Base-by-base conservation (phyloP, 2,113 vertebrate genomes). In the Larimichthys crocea region DNA sequence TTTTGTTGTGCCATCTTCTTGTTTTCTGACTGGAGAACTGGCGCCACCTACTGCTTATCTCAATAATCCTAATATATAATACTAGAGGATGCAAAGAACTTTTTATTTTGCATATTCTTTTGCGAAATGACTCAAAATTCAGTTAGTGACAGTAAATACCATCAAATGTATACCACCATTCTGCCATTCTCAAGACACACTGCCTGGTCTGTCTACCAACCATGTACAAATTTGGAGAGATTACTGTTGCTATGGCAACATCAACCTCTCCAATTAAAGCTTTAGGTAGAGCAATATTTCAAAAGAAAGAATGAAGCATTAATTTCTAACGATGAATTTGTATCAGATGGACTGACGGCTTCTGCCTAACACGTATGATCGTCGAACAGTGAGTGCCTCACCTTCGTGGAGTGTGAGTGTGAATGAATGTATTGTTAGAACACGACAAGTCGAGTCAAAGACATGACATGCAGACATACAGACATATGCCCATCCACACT, bases 211-310 rank as follows among this genome's bases (percentile, higher is more conserved):
- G 48, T 63, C 76, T 65, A 50, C 56, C 24, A 26, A 49, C 22
- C n/a, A 19, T 74, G 53, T 61, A 42, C 42, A 62, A 11, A 76
- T 74, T 46, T 76, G 50, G 53, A 86, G 73, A 29, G 59, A 68
- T 53, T 55, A 26, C 29, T 63, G 90, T 90, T 91, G 74, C 83
- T 68, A 90, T 86, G 75, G 86, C 49, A 87, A 90, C 90, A 72
- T 12, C 46, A 79, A 53, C 56, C 65, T 77, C 57, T 87, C 15
- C 52, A 60, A 82, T 79, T 83, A 65, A 75, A 64, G 64, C 60
- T 62, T 46, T 75, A 59, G 74, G 31, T 73, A 61, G 59, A 66
- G 65, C 50, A 76, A 50, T 22, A 14, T 74, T 79, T 55, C 48
- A 50, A 56, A 80, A 31, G 24, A 29, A 60, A 52, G 5, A 61